Conservation (phyloP, 1,140 invertebrate species). For the Scaptomyza graminum region DNA sequence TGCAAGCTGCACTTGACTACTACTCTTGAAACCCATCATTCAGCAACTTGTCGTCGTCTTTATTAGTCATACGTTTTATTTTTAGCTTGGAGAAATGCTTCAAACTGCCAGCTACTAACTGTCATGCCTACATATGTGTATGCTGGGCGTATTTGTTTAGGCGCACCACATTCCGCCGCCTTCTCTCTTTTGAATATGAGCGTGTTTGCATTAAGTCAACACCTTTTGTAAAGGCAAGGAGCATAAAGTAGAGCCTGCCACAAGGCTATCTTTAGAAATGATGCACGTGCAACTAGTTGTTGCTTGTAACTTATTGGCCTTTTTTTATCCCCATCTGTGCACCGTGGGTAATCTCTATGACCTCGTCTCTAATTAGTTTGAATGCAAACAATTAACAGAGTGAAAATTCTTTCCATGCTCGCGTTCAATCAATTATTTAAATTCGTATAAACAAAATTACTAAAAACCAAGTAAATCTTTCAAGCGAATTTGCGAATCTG, state of each 20-base stretch:
- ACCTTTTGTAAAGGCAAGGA: constrained; percentile 44
- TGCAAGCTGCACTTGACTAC: constrained; percentile 41
- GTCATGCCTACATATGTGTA: constrained; percentile 6
- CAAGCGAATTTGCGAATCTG: constrained; percentile 40
- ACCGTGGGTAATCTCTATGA: constrained; percentile 2
- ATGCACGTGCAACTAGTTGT: constrained; percentile 10
- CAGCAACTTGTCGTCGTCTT: constrained; percentile 23
- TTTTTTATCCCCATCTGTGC: neutral
- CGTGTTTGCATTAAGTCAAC: constrained; percentile 58
- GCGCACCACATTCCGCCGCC: neutral
- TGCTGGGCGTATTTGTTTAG: constrained; percentile 9
- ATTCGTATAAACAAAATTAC: constrained; percentile 12
- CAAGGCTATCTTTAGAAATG: constrained; percentile 43
- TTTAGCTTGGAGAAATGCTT: constrained; percentile 37
- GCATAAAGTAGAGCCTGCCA: constrained; percentile 37
- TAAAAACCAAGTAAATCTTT: constrained; percentile 45
- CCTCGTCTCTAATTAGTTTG: constrained; percentile 56
- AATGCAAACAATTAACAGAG: constrained; percentile 31
- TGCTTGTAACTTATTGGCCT: constrained; percentile 8
- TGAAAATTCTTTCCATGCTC: constrained; percentile 23
- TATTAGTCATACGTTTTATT: constrained; percentile 3
- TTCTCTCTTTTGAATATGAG: constrained; percentile 5
- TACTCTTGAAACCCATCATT: constrained; percentile 63
- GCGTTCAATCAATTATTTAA: constrained; percentile 43
- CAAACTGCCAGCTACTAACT: constrained; percentile 44